These are phyloP conservation scores for Abramis brama DNA, from an alignment of 2,113 vertebrate species.

Conservation along the genomic window DNA sequence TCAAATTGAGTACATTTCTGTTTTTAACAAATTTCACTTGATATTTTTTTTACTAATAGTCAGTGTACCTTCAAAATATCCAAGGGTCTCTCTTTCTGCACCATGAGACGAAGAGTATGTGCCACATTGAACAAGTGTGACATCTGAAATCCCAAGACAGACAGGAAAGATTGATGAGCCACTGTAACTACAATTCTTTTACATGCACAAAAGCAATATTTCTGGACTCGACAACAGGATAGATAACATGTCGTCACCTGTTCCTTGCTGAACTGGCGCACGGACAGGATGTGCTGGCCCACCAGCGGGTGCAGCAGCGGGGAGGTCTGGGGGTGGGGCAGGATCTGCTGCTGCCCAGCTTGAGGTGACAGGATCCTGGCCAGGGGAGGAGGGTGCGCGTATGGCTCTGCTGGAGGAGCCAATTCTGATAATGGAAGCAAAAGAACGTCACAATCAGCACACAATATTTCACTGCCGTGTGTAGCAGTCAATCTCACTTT, in stretches of 20 bases:
- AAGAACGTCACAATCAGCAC: not conserved
- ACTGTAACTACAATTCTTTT: not conserved
- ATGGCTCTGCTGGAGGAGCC: slow-evolving; percentile 69
- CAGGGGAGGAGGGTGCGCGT: slow-evolving; percentile 76
- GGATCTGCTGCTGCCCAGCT: slow-evolving; percentile 62
- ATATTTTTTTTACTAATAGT: not conserved
- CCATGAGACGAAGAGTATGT: slow-evolving; percentile 88
- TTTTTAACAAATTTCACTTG: not conserved
- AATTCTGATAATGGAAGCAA: slow-evolving; percentile 62
- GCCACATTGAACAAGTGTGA: slow-evolving; percentile 95
- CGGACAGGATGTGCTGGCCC: slow-evolving; percentile 91
- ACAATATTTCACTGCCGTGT: not conserved
- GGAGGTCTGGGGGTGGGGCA: slow-evolving; percentile 84
- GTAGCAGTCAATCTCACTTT: not conserved
- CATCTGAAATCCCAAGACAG: slow-evolving; percentile 74
- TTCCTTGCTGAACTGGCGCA: slow-evolving; percentile 93
- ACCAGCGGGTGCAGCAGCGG: slow-evolving; percentile 85
- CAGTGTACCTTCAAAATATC: slow-evolving; percentile 90
- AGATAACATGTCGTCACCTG: slow-evolving; percentile 80
- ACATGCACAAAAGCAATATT: not conserved
- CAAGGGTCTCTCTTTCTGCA: slow-evolving; percentile 93
- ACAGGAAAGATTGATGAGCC: not conserved
- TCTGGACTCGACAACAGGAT: not conserved
- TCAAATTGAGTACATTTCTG: not conserved
- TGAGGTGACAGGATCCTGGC: slow-evolving; percentile 88